These are phyloP conservation scores for Ricordea florida DNA, from an alignment of 92 coral and sea anemone species.

Conservation along the genomic window DNA sequence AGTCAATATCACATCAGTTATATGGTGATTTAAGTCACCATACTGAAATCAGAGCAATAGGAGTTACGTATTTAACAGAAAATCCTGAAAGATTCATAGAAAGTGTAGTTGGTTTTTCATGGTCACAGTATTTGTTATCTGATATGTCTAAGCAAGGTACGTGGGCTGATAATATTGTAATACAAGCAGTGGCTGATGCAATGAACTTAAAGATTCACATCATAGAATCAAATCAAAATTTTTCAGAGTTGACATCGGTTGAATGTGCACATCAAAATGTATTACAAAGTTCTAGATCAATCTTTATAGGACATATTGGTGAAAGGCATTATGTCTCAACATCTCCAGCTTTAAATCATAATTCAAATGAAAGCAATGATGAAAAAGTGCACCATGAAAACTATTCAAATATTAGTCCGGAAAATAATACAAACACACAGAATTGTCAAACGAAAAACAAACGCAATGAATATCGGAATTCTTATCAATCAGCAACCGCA, in stretches of 20 bases:
- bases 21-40: slow-evolving; percentile 45
- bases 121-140: slow-evolving; percentile 49
- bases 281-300: slow-evolving; percentile 20
- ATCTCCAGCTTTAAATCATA: slow-evolving; percentile 27
- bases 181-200: slow-evolving; percentile 59
- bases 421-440: slow-evolving; percentile 54
- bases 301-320: slow-evolving; percentile 60
- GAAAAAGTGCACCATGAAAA: slow-evolving; percentile 38
- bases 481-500: slow-evolving; percentile 56
- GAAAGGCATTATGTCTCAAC: slow-evolving; percentile 74
- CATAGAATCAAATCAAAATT: slow-evolving; percentile 53
- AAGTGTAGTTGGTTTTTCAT: slow-evolving; percentile 37
- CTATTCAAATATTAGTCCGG: slow-evolving; percentile 54
- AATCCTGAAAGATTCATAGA: slow-evolving; percentile 67
- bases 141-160: slow-evolving; percentile 74
- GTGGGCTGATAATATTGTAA: slow-evolving; percentile 55
- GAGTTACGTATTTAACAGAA: slow-evolving; percentile 44
- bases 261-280: slow-evolving; percentile 57
- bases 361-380: slow-evolving; percentile 57
- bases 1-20: slow-evolving; percentile 58
- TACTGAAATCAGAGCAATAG: slow-evolving; percentile 29
- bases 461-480: slow-evolving; percentile 44
- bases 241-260: slow-evolving; percentile 38
- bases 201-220: slow-evolving; percentile 59
- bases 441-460: slow-evolving; percentile 51